These are phyloP conservation scores for Jacana jacana DNA, from an alignment of 2,113 vertebrate genomes.

Conservation along the genomic window DNA sequence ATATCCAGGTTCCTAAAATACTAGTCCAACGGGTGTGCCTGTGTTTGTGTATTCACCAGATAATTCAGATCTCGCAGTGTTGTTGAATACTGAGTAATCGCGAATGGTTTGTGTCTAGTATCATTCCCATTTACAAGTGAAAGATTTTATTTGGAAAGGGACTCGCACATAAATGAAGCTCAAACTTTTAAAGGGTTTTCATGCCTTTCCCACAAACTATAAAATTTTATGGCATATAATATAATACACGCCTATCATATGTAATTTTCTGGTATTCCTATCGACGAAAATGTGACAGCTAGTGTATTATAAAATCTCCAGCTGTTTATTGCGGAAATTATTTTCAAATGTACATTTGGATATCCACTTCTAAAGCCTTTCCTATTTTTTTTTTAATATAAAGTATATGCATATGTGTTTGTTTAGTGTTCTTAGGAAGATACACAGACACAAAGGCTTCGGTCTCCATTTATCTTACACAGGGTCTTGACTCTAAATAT, in stretches of 20 bases:
- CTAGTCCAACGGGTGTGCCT: not conserved
- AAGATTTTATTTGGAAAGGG: not conserved
- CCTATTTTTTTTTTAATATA: not conserved
- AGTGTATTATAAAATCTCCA: slow-evolving; percentile 14
- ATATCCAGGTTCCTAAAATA: slow-evolving; percentile 22
- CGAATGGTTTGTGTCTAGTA: not conserved
- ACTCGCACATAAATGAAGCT: not conserved
- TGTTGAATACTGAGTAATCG: not conserved
- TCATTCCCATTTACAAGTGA: not conserved
- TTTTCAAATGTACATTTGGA: not conserved
- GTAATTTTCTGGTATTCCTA: slow-evolving; percentile 5
- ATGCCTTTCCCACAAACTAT: not conserved
- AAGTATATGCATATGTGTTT: slow-evolving; percentile 4
- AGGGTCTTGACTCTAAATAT: not conserved
- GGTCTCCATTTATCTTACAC: not conserved
- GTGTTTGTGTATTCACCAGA: not conserved
- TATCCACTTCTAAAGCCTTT: not conserved
- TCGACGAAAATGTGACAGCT: not conserved
- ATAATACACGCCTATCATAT: not conserved
- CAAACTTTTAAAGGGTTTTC: slow-evolving; percentile 8
- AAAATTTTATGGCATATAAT: not conserved
- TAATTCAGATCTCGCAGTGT: not conserved
- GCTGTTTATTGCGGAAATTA: not conserved
- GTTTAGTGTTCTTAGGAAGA: not conserved
- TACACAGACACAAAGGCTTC: not conserved